Base-by-base conservation (phyloP, 92 coral and sea anemone species). In the Epizoanthus illoricatus region DNA sequence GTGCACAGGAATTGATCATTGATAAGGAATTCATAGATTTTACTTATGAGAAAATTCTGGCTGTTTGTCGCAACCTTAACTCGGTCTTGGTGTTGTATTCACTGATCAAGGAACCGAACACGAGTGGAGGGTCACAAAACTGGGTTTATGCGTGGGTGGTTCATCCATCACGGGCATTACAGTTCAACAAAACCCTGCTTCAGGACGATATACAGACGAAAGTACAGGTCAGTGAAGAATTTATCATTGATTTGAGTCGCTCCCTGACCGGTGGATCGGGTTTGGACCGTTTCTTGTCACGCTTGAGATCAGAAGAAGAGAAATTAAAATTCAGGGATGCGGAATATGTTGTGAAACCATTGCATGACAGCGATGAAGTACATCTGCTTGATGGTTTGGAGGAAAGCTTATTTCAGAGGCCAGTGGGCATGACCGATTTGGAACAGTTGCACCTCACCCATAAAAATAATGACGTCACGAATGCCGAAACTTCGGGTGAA, bases 111-210 rank as follows among this genome's bases (percentile, higher is more conserved):
- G 90, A 89, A 55, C 87, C 87, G 28, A 73, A 40, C 65, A 36
- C 58, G 15, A 56, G 64, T 2, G 90, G 81, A 18, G 85, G 58
- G 20, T 43, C 65, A 19, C 23, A 16, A 17, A 56, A 20, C 1
- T 89, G 89, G 85, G 80, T 86, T 71, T 89, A 81, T 11, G 66
- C 71, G 15, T 82, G 90, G 87, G 89, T 85, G 55, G 69, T 89
- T 17, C 71, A 62, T 41, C 87, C 90, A 36, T 74, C 83, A 3
- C 90, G 90, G 52, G 40, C 67, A n/a, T 47, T 89, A 7, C 57
- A 89, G 61, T 89, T 89, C 84, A 76, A 60, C 13, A 89, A 83
- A 52, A 65, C 87, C 21, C 56, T 76, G 60, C 84, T 90, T 16
- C 45, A 83, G 68, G 43, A 17, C 16, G 70, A 49, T 17, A 23